Conservation (phyloP, 2,113 vertebrate species). For the Melanostigma gelatinosum region DNA sequence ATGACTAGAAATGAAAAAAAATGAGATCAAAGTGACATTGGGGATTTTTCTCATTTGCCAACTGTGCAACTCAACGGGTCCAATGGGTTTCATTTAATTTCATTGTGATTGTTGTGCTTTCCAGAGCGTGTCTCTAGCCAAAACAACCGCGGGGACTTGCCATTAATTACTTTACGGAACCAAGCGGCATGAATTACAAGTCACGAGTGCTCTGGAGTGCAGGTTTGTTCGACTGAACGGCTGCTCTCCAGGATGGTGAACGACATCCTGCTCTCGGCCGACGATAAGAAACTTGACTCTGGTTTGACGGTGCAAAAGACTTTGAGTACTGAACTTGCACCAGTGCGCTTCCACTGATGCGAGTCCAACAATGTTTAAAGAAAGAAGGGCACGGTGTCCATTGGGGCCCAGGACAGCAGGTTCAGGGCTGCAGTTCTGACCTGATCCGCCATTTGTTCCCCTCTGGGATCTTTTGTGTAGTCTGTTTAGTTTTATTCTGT, state of each 20-base stretch:
- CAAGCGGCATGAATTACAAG: not conserved
- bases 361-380: not conserved
- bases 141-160: slow-evolving; percentile 13
- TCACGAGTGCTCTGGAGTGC: not conserved
- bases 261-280: not conserved
- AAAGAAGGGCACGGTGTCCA: not conserved
- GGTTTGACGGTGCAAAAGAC: not conserved
- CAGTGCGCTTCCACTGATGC: not conserved
- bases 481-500: not conserved
- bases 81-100: slow-evolving; percentile 7
- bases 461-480: not conserved
- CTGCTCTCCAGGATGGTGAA: not conserved
- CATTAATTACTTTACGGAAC: slow-evolving; percentile 23
- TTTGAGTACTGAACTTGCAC: not conserved
- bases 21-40: slow-evolving; percentile 11
- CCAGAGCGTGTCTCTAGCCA: slow-evolving; percentile 17
- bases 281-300: slow-evolving; percentile 8
- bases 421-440: not conserved
- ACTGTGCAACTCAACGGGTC: not conserved
- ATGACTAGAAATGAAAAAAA: slow-evolving; percentile 26
- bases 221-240: not conserved
- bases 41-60: slow-evolving; percentile 24
- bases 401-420: not conserved
- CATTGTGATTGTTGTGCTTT: slow-evolving; percentile 30
- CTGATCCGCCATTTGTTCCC: not conserved